Base-by-base conservation (phyloP, 2,113 vertebrate genomes). In the Natator depressus region DNA sequence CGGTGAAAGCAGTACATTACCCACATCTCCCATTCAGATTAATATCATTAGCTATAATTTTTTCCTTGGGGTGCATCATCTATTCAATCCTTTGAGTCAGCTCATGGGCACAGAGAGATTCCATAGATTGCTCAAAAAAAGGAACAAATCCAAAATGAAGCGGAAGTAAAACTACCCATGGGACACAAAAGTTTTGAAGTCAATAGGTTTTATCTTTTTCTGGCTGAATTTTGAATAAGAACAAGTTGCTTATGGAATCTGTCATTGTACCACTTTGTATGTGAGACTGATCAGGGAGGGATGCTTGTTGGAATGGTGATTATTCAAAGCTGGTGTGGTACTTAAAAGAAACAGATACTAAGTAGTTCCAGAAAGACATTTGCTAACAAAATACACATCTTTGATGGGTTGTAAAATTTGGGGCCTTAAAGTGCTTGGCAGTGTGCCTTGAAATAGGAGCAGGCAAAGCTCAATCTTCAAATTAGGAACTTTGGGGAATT, bases 401-500 rank as follows among this genome's bases (percentile, higher is more conserved):
- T 93, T 91, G 80, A 80, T 89, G 72, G 59, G 85, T 91, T 83
- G n/a, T 81, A 89, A 79, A 83, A 91, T 93, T 53, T 72, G 46
- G 93, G 81, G 72, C 85, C 83, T 85, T 94, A 91, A 95, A 95
- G 55, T 82, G 84, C 46, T 93, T 94, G 35, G 12, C 25, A 95
- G 82, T 94, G 95, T 0, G 1, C 13, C 93, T 90, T 86, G 62
- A 72, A 96, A 42, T 10, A 50, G 85, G 4, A 93, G 49, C 7
- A 89, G 89, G 90, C 80, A 96, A 88, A 14, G 6, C 82, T 93
- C 53, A 95, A 97, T 51, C 89, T 92, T 29, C 87, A 94, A 92
- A 95, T 92, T 78, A 80, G 86, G n/a, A 93, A 93, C 62, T 95
- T 95, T 89, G 92, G 90, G 92, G 53, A 93, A n/a, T n/a, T 89